These are phyloP conservation scores for Disparrhopalites patrizii DNA, from an alignment of 2,888 invertebrate genomes.

Conservation along the genomic window DNA sequence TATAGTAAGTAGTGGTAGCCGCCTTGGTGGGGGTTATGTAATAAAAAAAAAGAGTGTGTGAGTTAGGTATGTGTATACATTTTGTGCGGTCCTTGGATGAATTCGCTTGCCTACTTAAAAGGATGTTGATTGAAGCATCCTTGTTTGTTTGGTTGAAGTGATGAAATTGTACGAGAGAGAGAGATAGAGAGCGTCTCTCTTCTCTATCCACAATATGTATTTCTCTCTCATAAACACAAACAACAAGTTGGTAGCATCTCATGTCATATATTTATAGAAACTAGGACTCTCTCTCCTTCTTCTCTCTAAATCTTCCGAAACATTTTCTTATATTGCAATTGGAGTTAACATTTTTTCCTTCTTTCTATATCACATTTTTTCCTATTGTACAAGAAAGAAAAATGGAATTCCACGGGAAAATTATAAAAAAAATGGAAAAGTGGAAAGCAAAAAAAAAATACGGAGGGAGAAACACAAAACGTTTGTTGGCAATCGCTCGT, in stretches of 20 bases:
- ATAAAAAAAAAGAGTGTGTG: too few species aligned
- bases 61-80: too few species aligned
- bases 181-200: neutral
- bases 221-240: too few species aligned
- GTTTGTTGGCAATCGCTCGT: constrained; percentile 8
- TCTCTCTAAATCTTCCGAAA: too few species aligned
- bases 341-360: too few species aligned
- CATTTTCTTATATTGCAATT: too few species aligned
- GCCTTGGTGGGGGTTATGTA: too few species aligned
- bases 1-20: too few species aligned
- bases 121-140: constrained; percentile 30
- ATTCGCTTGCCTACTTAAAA: constrained; percentile 15
- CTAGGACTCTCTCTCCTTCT: too few species aligned
- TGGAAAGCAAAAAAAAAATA: neutral
- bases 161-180: neutral
- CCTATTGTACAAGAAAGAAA: neutral
- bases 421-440: neutral
- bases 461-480: constrained; percentile 9
- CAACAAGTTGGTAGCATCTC: too few species aligned
- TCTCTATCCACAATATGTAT: constrained; percentile 4
- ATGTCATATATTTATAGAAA: too few species aligned
- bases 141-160: constrained; percentile 7
- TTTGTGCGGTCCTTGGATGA: constrained; percentile 7
- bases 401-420: neutral
- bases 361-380: too few species aligned